Base-by-base conservation (phyloP, 2,888 invertebrate genomes). In the Microdon myrmicae region DNA sequence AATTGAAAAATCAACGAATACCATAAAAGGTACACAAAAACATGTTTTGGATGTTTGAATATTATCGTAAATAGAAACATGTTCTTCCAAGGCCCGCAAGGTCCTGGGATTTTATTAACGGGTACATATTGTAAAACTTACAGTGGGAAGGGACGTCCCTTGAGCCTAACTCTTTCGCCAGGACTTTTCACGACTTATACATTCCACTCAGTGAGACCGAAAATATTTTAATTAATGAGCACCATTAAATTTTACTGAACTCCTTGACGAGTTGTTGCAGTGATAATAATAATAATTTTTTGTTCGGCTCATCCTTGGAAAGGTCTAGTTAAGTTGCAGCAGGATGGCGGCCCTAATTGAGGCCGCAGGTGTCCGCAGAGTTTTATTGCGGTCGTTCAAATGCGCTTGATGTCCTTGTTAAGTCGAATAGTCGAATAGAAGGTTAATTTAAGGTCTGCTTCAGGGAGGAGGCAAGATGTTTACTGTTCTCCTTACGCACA, bases 341-440 rank as follows among this genome's bases (percentile, higher is more conserved):
- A 34, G 35, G 17, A 9, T 1, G n/a, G 31, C 31, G 13, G 32
- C 26, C 29, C 64, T 64, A 64, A 64, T 64, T 58, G 64, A 64
- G 58, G 64, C 47, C 58, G 58, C 64, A 64, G 64, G 64, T 64
- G 64, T 43, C 64, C 51, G 32, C 51, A 39, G 29, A 51, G 51
- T 64, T 64, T 64, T 64, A 64, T 64, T 64, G 64, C 64, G 64
- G 64, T 64, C 64, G 64, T 64, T 64, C 34, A 41, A 20, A 28
- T 31, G 34, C 51, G 25, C 12, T 47, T 34, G 37, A 64, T 64
- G 64, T 64, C 64, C 47, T 19, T 58, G 64, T 64, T 58, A 64
- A 64, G 58, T 53, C 58, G 43, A 43, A 55, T 29, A 64, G 58
- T 53, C 58, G 43, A 43, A 55, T 29, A 55, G 55, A 61, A 61